Conservation (phyloP, 2,888 invertebrate species). For the Himalopsyche tibetana region DNA sequence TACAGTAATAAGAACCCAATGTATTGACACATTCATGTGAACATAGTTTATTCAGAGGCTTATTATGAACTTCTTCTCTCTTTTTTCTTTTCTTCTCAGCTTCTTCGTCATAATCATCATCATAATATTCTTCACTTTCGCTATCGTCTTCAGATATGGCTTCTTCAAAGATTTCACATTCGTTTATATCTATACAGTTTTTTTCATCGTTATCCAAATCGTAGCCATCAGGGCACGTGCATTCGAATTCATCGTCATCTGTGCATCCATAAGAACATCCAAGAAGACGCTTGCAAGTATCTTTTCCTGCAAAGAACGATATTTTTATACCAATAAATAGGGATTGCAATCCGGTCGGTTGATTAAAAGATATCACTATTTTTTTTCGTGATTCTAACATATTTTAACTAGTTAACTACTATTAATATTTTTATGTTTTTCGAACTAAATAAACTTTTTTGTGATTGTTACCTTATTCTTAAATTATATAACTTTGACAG, state of each 20-base stretch:
- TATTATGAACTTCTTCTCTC: background rate
- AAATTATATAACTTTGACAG: no score
- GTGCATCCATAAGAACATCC: slow-evolving; percentile 67
- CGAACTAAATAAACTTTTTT: no score
- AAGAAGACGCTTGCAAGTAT: slow-evolving; percentile 69
- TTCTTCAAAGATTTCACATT: slow-evolving; percentile 70
- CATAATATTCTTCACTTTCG: slow-evolving; percentile 4
- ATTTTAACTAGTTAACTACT: no score
- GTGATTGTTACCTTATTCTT: no score
- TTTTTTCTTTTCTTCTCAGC: background rate
- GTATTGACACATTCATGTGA: slow-evolving; percentile 74
- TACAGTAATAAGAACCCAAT: slow-evolving; percentile 77
- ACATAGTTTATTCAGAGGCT: slow-evolving; percentile 69
- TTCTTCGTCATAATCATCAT: background rate
- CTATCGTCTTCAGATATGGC: background rate
- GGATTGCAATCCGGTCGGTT: background rate
- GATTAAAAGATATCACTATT: background rate
- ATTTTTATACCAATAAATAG: slow-evolving; percentile 51
- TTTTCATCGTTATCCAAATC: slow-evolving; percentile 70
- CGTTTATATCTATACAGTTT: slow-evolving; percentile 75
- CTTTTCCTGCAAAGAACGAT: slow-evolving; percentile 66
- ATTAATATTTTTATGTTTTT: no score
- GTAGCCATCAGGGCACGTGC: slow-evolving; percentile 75
- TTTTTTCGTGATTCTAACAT: no score
- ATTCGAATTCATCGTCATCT: slow-evolving; percentile 67